A percentile compares a stretch with the other conserved stretches of the same genome.
phyloP scores from a whole-genome alignment of 2,888 invertebrate species.

The Microplitis manilae region DNA sequence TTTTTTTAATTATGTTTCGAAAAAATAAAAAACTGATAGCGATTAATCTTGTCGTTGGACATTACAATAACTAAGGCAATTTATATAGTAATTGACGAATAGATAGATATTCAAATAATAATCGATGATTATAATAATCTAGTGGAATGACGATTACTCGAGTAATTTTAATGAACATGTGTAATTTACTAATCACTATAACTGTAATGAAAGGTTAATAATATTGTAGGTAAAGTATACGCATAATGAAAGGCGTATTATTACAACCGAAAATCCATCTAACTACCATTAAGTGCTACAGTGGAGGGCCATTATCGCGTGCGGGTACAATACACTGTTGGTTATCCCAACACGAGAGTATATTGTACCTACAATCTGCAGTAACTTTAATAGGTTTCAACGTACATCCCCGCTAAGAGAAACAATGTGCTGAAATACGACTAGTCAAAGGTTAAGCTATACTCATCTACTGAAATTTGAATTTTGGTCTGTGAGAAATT shows the following conservation, averaged over 20 bases:
- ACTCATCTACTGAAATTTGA: neutral
- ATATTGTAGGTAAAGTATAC: neutral
- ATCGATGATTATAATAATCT: neutral
- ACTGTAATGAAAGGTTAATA: neutral
- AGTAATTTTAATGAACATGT: neutral
- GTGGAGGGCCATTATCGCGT: neutral
- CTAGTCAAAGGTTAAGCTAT: neutral
- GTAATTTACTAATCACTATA: neutral
- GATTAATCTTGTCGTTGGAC: neutral
- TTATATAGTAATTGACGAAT: neutral
- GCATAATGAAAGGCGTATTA: constrained; percentile 1
- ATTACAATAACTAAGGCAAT: neutral
- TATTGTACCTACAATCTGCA: neutral
- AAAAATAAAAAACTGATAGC: neutral
- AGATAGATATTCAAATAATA: neutral
- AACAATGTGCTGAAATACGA: neutral
- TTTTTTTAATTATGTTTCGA: neutral
- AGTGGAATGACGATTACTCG: neutral
- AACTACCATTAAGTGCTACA: neutral
- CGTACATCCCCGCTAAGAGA: neutral
- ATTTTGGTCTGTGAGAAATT: neutral
- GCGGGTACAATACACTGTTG: neutral
- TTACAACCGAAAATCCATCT: neutral
- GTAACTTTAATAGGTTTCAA: neutral
- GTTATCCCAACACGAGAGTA: neutral